Evolutionary conservation across 2,113 vertebrate species (phyloP).

Genomic region (Phylloscopus whistleri): DNA sequence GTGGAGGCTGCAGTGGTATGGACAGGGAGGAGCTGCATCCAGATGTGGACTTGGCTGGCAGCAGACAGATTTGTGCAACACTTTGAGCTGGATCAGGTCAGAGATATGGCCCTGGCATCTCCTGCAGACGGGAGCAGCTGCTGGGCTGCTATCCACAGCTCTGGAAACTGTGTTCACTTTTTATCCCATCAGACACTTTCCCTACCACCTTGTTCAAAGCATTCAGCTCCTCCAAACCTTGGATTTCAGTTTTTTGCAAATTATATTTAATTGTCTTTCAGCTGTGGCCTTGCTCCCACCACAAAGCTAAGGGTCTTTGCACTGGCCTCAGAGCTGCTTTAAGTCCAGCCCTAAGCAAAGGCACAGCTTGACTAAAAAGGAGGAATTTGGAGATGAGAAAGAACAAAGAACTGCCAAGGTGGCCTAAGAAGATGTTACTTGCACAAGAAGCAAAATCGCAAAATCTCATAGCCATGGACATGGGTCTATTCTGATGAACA

Average conservation of each 20-base stretch:
- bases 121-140: neutral
- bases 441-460: neutral
- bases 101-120: neutral
- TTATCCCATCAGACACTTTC: neutral
- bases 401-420: neutral
- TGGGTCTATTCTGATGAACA: neutral
- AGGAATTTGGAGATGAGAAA: neutral
- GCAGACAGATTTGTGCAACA: neutral
- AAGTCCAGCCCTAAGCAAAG: neutral
- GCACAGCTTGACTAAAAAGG: neutral
- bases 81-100: neutral
- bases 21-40: neutral
- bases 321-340: neutral
- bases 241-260: neutral
- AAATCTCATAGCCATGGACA: fast-evolving
- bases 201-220: neutral
- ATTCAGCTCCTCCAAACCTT: neutral
- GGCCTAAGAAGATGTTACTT: neutral
- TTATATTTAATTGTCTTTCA: neutral
- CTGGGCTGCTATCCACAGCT: neutral
- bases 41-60: neutral
- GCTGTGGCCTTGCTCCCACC: neutral
- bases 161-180: neutral
- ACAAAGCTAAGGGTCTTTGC: neutral
- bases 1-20: neutral